Percentiles rank a stretch among this genome's conserved stretches.
Conservation (phyloP, 2,113 vertebrate species). For the Scytalopus superciliaris region DNA sequence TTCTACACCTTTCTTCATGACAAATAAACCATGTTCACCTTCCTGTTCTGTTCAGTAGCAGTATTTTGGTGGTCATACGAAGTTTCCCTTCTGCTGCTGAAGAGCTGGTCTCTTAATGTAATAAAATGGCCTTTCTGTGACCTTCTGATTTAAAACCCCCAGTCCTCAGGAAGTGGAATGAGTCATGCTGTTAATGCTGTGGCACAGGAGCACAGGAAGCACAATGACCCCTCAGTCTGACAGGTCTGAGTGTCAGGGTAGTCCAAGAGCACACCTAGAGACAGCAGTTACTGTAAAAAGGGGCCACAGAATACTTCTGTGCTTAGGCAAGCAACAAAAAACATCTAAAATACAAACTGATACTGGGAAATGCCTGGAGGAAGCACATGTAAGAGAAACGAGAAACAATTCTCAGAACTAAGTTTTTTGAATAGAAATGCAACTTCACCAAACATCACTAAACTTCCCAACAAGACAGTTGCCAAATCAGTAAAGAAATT, state of each 20-base stretch:
- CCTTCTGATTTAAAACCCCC: not conserved
- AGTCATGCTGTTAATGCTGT: too few species aligned
- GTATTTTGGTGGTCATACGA: not conserved
- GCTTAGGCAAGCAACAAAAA: not conserved
- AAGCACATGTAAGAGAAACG: not conserved
- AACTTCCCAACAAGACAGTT: not conserved
- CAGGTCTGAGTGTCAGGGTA: not conserved
- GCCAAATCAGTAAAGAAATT: not conserved
- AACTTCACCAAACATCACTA: not conserved
- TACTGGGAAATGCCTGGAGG: not conserved
- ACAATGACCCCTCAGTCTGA: accelerated
- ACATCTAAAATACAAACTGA: not conserved
- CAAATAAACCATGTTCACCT: not conserved
- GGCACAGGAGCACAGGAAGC: accelerated
- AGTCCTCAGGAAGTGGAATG: not conserved
- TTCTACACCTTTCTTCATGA: not conserved
- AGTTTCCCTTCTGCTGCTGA: not conserved
- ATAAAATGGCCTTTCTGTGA: not conserved
- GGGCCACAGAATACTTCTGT: not conserved
- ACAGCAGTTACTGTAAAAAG: not conserved
- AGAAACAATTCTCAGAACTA: not conserved
- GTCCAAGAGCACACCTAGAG: not conserved
- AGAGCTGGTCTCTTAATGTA: not conserved
- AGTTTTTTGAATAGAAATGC: not conserved
- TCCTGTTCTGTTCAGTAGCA: not conserved